Conservation (phyloP, 2,113 vertebrate genomes). For the Isurus oxyrinchus region DNA sequence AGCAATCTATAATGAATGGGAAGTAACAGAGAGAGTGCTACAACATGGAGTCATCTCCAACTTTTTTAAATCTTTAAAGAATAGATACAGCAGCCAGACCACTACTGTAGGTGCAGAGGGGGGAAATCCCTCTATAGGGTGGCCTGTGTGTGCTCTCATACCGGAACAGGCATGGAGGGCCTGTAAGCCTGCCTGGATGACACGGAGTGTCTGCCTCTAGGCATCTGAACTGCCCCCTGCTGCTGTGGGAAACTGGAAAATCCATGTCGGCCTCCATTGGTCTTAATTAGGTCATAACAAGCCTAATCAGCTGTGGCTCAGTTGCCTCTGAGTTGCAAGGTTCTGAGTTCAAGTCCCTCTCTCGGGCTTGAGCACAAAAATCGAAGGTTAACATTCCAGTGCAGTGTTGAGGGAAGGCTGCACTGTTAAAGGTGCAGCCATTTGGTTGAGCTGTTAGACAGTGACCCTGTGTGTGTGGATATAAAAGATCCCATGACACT, state of each 20-base stretch:
- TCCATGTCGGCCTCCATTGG: too few relatives aligned
- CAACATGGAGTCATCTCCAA: background rate
- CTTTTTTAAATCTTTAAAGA: background rate
- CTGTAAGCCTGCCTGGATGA: background rate
- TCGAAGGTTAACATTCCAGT: too few relatives aligned
- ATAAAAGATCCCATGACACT: too few relatives aligned
- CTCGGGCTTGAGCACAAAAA: too few relatives aligned
- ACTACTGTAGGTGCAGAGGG: background rate
- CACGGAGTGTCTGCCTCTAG: background rate
- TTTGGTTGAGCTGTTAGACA: too few relatives aligned
- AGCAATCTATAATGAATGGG: background rate
- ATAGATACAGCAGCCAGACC: background rate
- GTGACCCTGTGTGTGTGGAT: too few relatives aligned
- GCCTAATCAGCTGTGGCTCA: background rate
- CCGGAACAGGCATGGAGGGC: background rate
- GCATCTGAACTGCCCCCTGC: too few relatives aligned
- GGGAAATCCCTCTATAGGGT: background rate
- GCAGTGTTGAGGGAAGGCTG: too few relatives aligned
- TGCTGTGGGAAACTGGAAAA: background rate
- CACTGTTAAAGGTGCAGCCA: too few relatives aligned
- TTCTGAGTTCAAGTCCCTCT: background rate
- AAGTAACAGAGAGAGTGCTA: background rate
- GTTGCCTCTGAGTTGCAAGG: background rate
- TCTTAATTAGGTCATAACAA: background rate
- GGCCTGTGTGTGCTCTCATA: background rate